Conservation (phyloP, 2,797 vertebrate species). For the Alcedo quadribrachys region DNA sequence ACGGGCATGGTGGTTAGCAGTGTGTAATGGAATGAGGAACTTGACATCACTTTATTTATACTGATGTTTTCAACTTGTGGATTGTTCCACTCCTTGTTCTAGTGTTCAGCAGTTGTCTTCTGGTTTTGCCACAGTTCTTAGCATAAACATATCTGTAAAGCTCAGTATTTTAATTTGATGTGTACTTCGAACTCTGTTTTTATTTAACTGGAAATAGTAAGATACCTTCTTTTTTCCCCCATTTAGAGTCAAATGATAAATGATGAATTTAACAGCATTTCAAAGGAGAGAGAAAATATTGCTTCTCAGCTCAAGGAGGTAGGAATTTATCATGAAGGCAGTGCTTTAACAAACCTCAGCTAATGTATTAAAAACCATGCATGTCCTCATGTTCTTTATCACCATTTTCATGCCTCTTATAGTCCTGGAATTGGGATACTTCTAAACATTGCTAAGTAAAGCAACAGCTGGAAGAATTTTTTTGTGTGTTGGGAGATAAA, state of each 20-base stretch:
- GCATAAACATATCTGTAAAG: not conserved
- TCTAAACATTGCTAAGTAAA: not conserved
- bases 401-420: not conserved
- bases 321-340: not conserved
- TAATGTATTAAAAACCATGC: not conserved
- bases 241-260: constrained; percentile 77
- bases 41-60: not conserved
- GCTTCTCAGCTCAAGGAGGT: constrained; percentile 84
- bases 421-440: not conserved
- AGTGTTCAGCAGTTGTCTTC: not conserved
- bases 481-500: not conserved
- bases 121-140: not conserved
- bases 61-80: not conserved
- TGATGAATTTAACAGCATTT: constrained; percentile 72
- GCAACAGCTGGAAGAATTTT: not conserved
- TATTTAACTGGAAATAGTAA: not conserved
- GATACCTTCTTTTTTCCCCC: not conserved
- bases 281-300: constrained; percentile 81
- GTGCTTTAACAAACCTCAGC: not conserved
- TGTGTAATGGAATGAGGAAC: not conserved
- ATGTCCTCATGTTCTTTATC: not conserved
- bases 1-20: not conserved
- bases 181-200: not conserved
- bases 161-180: not conserved
- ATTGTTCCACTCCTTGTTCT: not conserved